Conservation (phyloP, 2,113 vertebrate genomes). For the Thamnaconus septentrionalis region DNA sequence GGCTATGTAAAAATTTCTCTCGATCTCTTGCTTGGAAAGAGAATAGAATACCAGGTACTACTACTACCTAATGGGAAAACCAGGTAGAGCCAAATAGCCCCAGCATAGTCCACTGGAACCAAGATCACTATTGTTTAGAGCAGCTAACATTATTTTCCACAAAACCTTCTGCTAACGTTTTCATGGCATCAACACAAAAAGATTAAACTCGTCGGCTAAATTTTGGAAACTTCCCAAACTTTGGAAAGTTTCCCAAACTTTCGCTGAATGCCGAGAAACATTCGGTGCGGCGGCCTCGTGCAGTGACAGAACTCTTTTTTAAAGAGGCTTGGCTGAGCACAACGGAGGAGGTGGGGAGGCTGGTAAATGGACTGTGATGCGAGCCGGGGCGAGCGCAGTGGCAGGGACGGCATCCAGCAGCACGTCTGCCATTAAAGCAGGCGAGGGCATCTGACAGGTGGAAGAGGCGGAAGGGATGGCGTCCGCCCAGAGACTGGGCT, state of each 20-base stretch:
- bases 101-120: no score
- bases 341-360: slow-evolving; percentile 46
- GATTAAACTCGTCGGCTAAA: no score
- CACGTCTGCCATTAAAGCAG: slow-evolving; percentile 54
- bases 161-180: no score
- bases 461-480: slow-evolving; percentile 56
- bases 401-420: slow-evolving; percentile 56
- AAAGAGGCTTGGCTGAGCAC: slow-evolving; percentile 68
- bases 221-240: background rate
- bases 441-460: slow-evolving; percentile 73
- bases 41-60: no score
- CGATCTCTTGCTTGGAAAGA: no score
- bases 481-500: slow-evolving; percentile 53
- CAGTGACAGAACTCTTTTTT: slow-evolving; percentile 46
- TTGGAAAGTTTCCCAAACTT: slow-evolving; percentile 1
- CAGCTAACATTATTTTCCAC: no score
- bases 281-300: slow-evolving; percentile 32
- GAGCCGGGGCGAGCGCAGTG: slow-evolving; percentile 52
- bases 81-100: no score
- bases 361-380: slow-evolving; percentile 66
- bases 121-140: no score
- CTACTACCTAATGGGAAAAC: no score
- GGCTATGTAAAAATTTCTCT: no score
- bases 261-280: slow-evolving; percentile 19
- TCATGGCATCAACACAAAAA: no score